A percentile compares a stretch with the other conserved stretches of the same genome.
Conservation (phyloP, 2,113 vertebrate species). For the Passer montanus region DNA sequence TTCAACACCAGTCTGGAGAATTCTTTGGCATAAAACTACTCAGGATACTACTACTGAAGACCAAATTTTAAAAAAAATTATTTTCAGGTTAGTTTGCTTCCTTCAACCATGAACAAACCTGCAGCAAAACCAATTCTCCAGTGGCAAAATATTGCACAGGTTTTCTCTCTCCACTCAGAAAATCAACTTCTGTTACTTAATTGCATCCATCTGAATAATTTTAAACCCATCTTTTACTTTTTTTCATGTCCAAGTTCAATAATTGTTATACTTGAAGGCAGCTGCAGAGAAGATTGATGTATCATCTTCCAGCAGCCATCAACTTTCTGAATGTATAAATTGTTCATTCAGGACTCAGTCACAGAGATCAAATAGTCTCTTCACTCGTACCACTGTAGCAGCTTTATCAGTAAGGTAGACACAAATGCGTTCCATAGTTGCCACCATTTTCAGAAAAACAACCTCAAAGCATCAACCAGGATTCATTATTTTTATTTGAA, state of each 20-base stretch:
- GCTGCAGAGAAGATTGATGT: not conserved
- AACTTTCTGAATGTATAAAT: not conserved
- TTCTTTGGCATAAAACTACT: not conserved
- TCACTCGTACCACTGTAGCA: not conserved
- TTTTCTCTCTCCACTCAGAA: not conserved
- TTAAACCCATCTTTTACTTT: not conserved
- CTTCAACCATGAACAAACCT: not conserved
- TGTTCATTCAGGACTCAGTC: not conserved
- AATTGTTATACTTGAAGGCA: not conserved
- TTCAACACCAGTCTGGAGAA: not conserved
- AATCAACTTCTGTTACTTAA: not conserved
- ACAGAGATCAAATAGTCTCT: not conserved
- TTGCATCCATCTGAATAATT: not conserved
- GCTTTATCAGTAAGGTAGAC: not conserved
- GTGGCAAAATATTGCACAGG: not conserved
- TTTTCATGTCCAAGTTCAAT: not conserved
- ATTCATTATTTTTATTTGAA: not conserved
- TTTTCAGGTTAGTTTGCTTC: not conserved
- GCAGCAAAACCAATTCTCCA: not conserved
- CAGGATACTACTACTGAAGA: not conserved
- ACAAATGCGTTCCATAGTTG: not conserved
- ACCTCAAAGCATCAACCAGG: not conserved
- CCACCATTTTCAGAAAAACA: not conserved
- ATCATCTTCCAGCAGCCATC: not conserved
- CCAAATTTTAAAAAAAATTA: not conserved